Evolutionary conservation across 2,113 vertebrate genomes (phyloP).

Genomic region (Hystrix cristata): DNA sequence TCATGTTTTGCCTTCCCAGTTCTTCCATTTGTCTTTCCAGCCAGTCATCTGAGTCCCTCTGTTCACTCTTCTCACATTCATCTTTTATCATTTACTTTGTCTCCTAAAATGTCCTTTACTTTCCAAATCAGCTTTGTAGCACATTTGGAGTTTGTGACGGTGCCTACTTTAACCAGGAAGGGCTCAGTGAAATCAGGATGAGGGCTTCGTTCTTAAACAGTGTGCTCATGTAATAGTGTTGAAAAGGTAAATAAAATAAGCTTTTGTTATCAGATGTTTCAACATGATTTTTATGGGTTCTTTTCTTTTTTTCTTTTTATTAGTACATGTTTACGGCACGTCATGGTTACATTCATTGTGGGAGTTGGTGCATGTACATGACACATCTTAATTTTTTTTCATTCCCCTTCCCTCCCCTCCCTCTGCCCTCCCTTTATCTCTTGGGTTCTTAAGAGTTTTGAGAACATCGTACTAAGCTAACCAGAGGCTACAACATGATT

Average conservation of each 20-base stretch:
- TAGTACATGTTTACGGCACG: not conserved
- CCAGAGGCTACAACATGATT: not conserved
- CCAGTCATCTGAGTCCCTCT: not conserved
- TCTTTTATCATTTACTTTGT: not conserved
- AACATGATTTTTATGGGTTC: not conserved
- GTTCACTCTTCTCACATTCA: not conserved
- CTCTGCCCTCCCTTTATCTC: not conserved
- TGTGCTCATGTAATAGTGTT: not conserved
- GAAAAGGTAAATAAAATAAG: not conserved
- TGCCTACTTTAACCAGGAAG: not conserved
- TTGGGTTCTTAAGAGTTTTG: not conserved
- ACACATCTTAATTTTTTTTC: not conserved
- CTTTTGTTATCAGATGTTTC: not conserved
- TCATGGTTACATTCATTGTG: not conserved
- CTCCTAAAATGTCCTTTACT: conserved; percentile 30
- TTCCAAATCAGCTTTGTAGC: not conserved
- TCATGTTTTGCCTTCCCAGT: not conserved
- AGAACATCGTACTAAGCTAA: not conserved
- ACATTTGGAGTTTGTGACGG: not conserved
- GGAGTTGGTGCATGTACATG: not conserved
- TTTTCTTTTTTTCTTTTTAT: not conserved
- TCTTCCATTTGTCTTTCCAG: not conserved
- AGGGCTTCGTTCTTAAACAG: not conserved
- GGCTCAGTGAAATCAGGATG: not conserved
- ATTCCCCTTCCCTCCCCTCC: not conserved